Conservation (phyloP, 2,113 vertebrate species). For the Butorides virescens region DNA sequence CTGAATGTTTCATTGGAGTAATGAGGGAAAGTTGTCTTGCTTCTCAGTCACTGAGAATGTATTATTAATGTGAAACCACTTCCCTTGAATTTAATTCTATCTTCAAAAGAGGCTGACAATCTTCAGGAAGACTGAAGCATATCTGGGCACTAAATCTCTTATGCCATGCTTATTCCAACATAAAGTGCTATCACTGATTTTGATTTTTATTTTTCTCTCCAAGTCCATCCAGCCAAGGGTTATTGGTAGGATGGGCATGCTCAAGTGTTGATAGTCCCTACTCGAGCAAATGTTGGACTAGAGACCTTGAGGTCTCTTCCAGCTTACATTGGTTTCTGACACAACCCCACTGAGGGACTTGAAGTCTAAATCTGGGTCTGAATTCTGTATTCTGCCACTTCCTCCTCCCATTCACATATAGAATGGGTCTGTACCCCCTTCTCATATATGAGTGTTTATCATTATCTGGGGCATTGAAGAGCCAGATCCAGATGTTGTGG, state of each 20-base stretch:
- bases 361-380: neutral
- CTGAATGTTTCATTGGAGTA: slow-evolving; percentile 16
- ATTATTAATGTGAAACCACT: slow-evolving; percentile 57
- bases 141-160: neutral
- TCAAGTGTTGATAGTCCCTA: neutral
- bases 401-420: neutral
- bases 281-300: neutral
- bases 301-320: neutral
- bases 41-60: slow-evolving; percentile 17
- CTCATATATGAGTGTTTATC: neutral
- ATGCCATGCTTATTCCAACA: neutral
- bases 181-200: neutral
- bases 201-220: neutral
- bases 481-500: neutral
- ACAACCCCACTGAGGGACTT: neutral
- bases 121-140: neutral
- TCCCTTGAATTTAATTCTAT: neutral
- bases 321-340: neutral
- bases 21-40: neutral
- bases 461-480: neutral
- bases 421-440: neutral
- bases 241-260: neutral
- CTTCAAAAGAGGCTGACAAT: neutral
- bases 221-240: neutral
- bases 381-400: neutral